Base-by-base conservation (phyloP, 2,888 invertebrate genomes). In the Netelia fuscicornis region DNA sequence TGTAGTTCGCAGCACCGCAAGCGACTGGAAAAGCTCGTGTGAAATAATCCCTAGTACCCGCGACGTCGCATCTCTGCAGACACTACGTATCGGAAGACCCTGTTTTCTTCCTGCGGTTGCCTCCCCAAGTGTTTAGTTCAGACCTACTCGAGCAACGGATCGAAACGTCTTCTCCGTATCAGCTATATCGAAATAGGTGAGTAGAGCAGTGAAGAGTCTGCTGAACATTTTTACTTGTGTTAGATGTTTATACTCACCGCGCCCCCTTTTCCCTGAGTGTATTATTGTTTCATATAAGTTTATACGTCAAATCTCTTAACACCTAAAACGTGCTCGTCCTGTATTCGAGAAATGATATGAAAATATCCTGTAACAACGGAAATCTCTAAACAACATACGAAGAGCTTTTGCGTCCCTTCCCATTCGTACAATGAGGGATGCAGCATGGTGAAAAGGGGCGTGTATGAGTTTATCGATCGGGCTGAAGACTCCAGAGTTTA, bases 21-120 rank as follows among this genome's bases (percentile, higher is more conserved):
- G 77, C 60, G 68, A 48, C 25, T 2, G 17, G 60, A 58, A 62
- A 70, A 78, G 77, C 68, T 68, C 77, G 58, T 17, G 30, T 17
- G 30, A 68, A 78, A 78, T 78, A 78, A 78, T 30, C 68, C 77
- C 62, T 60, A 78, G 60, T 78, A 78, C 60, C 58, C 11, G 10
- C 48, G 65, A 56, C 76, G 56, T 42, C 68, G 60, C 77, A 62
- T 20, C 48, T 48, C 60, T 62, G 77, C 48, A 30, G 60, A 60
- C 60, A 48, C 11, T 68, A 52, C 60, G 20, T 13, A 48, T 37
- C 20, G 10, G 20, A 11, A 23, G 62, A 25, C 10, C 23, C 25
- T 10, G 25, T 25, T 25, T 25, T 62, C 23, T 13, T 23, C 25
- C 9, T 62, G 25, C 13, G 30, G 72, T 20, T 58, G 3, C 42